These are phyloP conservation scores for Oscheius sp. DNA, from an alignment of 2,888 invertebrate genomes.

Conservation along the genomic window DNA sequence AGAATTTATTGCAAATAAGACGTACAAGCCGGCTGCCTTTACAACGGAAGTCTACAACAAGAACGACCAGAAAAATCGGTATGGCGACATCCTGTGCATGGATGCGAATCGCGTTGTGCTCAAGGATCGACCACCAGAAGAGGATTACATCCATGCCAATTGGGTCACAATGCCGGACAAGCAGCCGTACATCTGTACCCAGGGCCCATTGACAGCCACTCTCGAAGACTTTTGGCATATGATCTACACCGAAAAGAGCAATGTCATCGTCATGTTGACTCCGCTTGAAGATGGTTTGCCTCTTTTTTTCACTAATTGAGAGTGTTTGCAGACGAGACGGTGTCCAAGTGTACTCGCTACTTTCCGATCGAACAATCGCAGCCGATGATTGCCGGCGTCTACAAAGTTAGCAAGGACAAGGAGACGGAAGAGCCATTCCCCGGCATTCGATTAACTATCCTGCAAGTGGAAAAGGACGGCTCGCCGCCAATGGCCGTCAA, in stretches of 20 bases:
- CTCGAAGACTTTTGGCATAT: slow-evolving; percentile 96
- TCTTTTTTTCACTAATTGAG: no score
- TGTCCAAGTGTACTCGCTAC: slow-evolving; percentile 21
- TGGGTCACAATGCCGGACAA: slow-evolving; percentile 52
- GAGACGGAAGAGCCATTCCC: slow-evolving; percentile 10
- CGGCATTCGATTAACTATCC: background rate
- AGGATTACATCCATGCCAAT: slow-evolving; percentile 61
- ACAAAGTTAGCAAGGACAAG: slow-evolving; percentile 9
- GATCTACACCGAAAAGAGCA: slow-evolving; percentile 97
- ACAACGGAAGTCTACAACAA: slow-evolving; percentile 6
- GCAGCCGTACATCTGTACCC: slow-evolving; percentile 56
- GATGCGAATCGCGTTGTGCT: slow-evolving; percentile 48
- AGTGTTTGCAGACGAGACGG: background rate
- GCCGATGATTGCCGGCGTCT: background rate
- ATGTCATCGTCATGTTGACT: slow-evolving; percentile 89
- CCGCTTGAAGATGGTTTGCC: slow-evolving; percentile 36
- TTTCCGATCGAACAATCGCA: background rate
- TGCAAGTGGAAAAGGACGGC: slow-evolving; percentile 17
- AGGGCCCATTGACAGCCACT: slow-evolving; percentile 88
- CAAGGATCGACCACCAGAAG: slow-evolving; percentile 41
- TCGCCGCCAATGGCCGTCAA: slow-evolving; percentile 13
- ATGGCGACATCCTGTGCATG: slow-evolving; percentile 45
- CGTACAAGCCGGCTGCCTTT: slow-evolving; percentile 9
- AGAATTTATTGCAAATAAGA: slow-evolving; percentile 27
- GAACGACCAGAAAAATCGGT: slow-evolving; percentile 39